phyloP scores from a whole-genome alignment of 2,113 vertebrate species.

The Psittacus erithacus region DNA sequence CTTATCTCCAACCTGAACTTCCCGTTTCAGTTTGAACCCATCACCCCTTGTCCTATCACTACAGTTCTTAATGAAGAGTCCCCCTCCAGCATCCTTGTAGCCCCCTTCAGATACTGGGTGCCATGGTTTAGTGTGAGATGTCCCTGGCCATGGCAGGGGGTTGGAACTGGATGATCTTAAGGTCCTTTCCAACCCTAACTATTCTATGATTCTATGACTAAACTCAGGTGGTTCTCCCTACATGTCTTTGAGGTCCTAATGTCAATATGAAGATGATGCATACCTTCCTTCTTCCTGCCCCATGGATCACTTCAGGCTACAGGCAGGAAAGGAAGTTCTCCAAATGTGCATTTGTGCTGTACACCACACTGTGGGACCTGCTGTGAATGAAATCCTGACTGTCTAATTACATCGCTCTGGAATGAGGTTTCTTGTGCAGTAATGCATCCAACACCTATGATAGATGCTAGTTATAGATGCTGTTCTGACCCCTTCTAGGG shows the following conservation, averaged over 20 bases:
- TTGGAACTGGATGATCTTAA: no score
- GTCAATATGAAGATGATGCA: neutral
- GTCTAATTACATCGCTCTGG: neutral
- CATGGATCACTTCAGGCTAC: neutral
- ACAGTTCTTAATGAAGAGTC: neutral
- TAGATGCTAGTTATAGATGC: neutral
- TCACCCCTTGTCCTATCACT: neutral
- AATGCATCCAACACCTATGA: neutral
- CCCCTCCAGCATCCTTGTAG: neutral
- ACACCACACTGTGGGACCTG: accelerated
- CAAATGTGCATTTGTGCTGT: neutral
- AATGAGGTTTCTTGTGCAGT: neutral
- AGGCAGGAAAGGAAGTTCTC: neutral
- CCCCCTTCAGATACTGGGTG: neutral
- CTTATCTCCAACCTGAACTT: no score
- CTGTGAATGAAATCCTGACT: neutral
- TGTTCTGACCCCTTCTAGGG: neutral
- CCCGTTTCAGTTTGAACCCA: neutral
- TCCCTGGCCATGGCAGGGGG: no score
- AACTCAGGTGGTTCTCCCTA: neutral
- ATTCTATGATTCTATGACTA: neutral
- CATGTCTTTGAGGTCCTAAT: neutral
- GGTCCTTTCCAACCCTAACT: no score
- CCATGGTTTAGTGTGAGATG: no score
- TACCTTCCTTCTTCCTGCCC: neutral